These are phyloP conservation scores for Strix occidentalis DNA, from an alignment of 2,797 vertebrate genomes.

Conservation along the genomic window DNA sequence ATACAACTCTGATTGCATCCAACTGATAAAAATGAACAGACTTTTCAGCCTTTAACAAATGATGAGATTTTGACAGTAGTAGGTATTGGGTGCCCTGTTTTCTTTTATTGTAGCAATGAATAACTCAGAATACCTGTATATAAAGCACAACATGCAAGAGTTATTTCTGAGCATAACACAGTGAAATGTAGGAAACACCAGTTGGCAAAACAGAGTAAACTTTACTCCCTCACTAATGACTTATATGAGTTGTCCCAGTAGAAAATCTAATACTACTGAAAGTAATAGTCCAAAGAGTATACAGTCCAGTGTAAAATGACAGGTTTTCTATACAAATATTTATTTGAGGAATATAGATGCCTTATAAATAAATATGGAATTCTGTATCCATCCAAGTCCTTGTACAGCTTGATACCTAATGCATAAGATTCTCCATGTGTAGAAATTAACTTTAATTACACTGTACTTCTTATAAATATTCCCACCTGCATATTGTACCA, in stretches of 20 bases:
- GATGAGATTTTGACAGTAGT: neutral
- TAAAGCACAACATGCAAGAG: neutral
- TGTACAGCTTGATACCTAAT: neutral
- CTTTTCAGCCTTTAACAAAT: neutral
- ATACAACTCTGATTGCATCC: neutral
- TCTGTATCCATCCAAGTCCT: neutral
- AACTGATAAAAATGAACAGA: neutral
- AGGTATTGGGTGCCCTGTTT: neutral
- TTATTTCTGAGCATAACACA: neutral
- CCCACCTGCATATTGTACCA: neutral
- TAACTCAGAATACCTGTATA: neutral
- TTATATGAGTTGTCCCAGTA: neutral
- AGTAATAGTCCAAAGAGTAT: neutral
- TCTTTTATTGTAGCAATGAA: neutral
- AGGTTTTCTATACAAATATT: neutral
- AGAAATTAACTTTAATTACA: neutral
- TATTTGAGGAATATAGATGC: neutral
- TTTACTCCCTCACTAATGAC: neutral
- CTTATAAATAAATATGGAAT: neutral
- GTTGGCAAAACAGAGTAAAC: neutral
- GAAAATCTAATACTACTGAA: neutral
- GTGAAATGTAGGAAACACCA: neutral
- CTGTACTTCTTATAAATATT: neutral
- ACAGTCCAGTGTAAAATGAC: neutral
- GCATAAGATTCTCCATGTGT: neutral